These are phyloP conservation scores for Hyppa rectilinea DNA, from an alignment of 2,888 invertebrate genomes.

Conservation along the genomic window DNA sequence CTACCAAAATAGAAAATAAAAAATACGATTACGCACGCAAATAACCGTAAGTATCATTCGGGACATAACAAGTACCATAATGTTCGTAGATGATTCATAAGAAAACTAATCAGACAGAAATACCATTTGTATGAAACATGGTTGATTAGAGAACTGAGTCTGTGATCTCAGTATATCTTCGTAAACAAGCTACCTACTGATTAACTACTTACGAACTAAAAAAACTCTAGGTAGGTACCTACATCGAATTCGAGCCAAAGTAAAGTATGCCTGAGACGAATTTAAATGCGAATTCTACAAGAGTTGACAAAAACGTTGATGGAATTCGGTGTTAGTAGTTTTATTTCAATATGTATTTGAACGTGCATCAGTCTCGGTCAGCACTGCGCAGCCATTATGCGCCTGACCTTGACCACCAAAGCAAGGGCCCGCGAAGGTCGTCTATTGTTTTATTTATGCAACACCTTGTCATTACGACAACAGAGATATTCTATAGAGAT, in stretches of 20 bases:
- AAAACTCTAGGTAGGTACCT: neutral
- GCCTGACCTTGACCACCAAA: slow-evolving; percentile 55
- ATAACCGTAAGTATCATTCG: slow-evolving; percentile 29
- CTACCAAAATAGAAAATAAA: slow-evolving; percentile 14
- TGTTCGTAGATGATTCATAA: slow-evolving; percentile 55
- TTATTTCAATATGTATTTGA: slow-evolving; percentile 11
- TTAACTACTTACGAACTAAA: neutral
- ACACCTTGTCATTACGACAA: slow-evolving; percentile 17
- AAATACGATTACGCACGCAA: slow-evolving; percentile 16
- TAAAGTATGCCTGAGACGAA: slow-evolving; percentile 14
- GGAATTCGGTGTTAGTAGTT: slow-evolving; percentile 21
- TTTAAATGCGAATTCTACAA: slow-evolving; percentile 17
- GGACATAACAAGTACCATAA: slow-evolving; percentile 31
- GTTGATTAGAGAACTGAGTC: slow-evolving; percentile 12
- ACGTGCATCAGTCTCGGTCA: slow-evolving; percentile 10
- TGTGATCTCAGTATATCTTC: neutral
- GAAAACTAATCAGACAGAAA: slow-evolving; percentile 44
- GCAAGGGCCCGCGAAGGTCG: slow-evolving; percentile 56
- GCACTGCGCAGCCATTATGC: slow-evolving; percentile 14
- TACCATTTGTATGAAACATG: slow-evolving; percentile 44
- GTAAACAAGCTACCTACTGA: neutral
- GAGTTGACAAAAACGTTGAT: neutral
- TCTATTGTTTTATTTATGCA: slow-evolving; percentile 52
- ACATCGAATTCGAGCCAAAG: neutral
- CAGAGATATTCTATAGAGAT: slow-evolving; percentile 12